Conservation (phyloP, 2,888 invertebrate genomes). For the Troides aeacus region DNA sequence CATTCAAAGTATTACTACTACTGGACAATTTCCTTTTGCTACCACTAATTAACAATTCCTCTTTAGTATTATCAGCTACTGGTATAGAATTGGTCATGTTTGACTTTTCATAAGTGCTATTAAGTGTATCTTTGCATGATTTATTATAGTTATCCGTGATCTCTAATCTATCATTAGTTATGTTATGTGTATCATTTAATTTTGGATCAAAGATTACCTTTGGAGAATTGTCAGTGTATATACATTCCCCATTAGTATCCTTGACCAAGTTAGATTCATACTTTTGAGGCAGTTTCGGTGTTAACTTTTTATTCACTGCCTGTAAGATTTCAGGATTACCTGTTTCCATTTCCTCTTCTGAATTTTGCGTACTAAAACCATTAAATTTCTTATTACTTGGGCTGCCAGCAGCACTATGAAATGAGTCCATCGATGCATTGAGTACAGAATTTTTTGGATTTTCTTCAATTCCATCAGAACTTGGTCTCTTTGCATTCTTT, state of each 20-base stretch:
- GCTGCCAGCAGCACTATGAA: slow-evolving; percentile 68
- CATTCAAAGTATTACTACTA: not conserved
- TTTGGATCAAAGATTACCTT: slow-evolving; percentile 22
- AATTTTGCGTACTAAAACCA: not conserved
- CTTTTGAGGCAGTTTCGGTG: slow-evolving; percentile 12
- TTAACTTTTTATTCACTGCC: slow-evolving; percentile 11
- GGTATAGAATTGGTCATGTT: slow-evolving; percentile 15
- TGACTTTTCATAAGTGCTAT: slow-evolving; percentile 18
- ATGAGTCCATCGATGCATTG: slow-evolving; percentile 59
- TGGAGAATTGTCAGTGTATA: slow-evolving; percentile 20
- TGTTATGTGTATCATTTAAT: slow-evolving; percentile 29
- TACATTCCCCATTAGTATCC: slow-evolving; percentile 14
- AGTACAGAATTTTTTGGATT: slow-evolving; percentile 28
- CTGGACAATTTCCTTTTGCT: slow-evolving; percentile 22
- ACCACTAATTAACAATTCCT: slow-evolving; percentile 19
- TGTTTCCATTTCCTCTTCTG: slow-evolving; percentile 2
- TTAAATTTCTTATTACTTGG: slow-evolving; percentile 34
- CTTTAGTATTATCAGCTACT: slow-evolving; percentile 37
- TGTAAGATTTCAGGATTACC: not conserved
- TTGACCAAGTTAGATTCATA: slow-evolving; percentile 9
- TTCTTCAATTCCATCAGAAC: slow-evolving; percentile 35
- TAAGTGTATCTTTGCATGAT: slow-evolving; percentile 18
- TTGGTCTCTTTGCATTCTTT: slow-evolving; percentile 48
- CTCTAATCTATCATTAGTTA: slow-evolving; percentile 35
- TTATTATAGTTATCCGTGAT: slow-evolving; percentile 30